A percentile compares a stretch with the other conserved stretches of the same genome.
phyloP scores from a whole-genome alignment of 1,140 invertebrate genomes.

The Andricus grossulariae region DNA sequence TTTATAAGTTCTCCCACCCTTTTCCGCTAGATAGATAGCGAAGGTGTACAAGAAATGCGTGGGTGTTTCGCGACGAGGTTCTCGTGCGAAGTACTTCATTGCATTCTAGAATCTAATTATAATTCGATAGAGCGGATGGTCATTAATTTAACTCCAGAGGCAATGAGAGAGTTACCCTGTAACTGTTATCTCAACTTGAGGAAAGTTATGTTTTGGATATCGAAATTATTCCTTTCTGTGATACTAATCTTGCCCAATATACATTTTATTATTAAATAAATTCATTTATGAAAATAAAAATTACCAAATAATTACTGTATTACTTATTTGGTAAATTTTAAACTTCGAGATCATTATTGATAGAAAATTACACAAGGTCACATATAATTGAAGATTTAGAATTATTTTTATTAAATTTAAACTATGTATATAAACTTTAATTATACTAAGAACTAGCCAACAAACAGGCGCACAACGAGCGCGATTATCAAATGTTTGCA shows the following conservation, averaged over 20 bases:
- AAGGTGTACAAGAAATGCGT: slow-evolving; percentile 11
- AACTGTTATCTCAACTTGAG: slow-evolving; percentile 13
- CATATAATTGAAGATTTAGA: no score
- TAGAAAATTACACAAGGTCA: no score
- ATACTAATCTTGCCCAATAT: not conserved
- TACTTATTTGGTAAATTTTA: no score
- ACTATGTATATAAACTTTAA: no score
- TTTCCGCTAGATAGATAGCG: not conserved
- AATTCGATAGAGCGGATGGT: slow-evolving; percentile 17
- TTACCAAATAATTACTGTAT: not conserved
- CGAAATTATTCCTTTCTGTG: not conserved
- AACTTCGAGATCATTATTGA: no score
- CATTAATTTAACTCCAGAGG: slow-evolving; percentile 1
- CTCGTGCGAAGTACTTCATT: slow-evolving; percentile 12
- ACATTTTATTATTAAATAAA: not conserved
- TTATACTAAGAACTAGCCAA: no score
- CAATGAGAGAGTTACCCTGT: slow-evolving; percentile 19
- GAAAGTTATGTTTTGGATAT: not conserved
- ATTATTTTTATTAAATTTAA: no score
- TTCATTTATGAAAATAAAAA: not conserved
- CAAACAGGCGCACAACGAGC: no score
- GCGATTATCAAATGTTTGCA: no score
- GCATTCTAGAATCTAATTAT: slow-evolving; percentile 22
- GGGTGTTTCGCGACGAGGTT: slow-evolving; percentile 10
- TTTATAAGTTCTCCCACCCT: not conserved